phyloP scores from a whole-genome alignment of 1,140 invertebrate genomes.

The Drosophila athabasca region DNA sequence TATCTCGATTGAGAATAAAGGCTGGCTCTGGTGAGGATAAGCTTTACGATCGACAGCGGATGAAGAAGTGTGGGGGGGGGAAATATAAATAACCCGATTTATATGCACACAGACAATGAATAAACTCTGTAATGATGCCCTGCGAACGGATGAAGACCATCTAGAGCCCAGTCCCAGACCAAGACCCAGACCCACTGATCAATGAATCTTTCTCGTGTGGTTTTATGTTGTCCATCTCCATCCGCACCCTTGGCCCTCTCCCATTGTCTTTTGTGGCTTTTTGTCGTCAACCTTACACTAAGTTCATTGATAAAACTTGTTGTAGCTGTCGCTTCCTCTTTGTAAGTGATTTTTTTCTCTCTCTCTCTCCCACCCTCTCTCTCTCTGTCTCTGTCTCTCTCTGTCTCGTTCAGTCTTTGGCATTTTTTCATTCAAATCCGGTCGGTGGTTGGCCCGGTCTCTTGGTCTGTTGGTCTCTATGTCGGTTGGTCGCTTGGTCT shows the following conservation, averaged over 20 bases:
- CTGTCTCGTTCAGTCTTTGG: slow-evolving; percentile 8
- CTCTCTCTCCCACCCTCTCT: slow-evolving; percentile 5
- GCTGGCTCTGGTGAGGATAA: slow-evolving; percentile 6
- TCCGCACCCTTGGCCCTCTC: slow-evolving; percentile 1
- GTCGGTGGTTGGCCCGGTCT: slow-evolving; percentile 24
- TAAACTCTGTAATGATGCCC: slow-evolving; percentile 54
- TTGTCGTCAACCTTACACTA: slow-evolving; percentile 54
- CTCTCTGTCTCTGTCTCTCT: slow-evolving; percentile 2
- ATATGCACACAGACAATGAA: slow-evolving; percentile 36
- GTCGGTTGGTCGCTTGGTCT: slow-evolving; percentile 24
- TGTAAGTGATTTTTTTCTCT: slow-evolving; percentile 66
- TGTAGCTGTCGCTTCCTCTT: slow-evolving; percentile 69
- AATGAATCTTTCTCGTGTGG: slow-evolving; percentile 55
- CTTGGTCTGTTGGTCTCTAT: slow-evolving; percentile 14
- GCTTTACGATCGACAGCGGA: slow-evolving; percentile 34
- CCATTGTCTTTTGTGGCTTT: slow-evolving; percentile 51
- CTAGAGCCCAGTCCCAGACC: not conserved
- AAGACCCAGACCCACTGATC: slow-evolving; percentile 39
- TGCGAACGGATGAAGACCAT: slow-evolving; percentile 37
- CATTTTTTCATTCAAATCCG: slow-evolving; percentile 48
- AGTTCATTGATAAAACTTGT: slow-evolving; percentile 75
- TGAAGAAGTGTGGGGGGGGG: slow-evolving; percentile 6
- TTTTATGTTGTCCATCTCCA: slow-evolving; percentile 51
- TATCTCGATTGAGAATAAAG: slow-evolving; percentile 49
- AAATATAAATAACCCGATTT: slow-evolving; percentile 40